Evolutionary conservation across 1,140 invertebrate species (phyloP).

Genomic region (Zaprionus camerounensis): DNA sequence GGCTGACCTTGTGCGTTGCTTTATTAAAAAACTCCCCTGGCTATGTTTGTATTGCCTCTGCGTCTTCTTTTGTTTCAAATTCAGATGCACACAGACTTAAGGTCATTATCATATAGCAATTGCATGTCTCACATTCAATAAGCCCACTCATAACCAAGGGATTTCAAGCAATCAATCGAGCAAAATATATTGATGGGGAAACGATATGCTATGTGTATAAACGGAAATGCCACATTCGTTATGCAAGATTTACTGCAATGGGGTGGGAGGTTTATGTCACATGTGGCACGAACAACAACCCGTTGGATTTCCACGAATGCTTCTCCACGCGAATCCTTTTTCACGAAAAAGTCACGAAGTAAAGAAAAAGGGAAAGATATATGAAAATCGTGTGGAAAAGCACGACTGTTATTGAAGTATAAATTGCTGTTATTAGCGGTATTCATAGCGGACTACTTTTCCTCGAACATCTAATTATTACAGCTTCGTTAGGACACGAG

Average conservation of each 20-base stretch:
- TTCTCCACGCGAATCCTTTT: neutral
- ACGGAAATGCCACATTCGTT: slow-evolving; percentile 30
- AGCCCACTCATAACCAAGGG: neutral
- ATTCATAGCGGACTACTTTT: too few species aligned
- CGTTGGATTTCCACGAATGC: neutral
- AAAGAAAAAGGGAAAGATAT: neutral
- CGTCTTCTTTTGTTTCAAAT: too few species aligned
- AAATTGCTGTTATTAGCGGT: too few species aligned
- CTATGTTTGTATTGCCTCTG: too few species aligned
- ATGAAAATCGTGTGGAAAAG: neutral
- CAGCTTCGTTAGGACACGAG: too few species aligned
- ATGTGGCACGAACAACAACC: neutral
- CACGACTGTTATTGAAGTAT: too few species aligned
- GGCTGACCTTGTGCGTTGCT: slow-evolving; percentile 47
- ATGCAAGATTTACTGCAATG: slow-evolving; percentile 1
- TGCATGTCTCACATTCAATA: too few species aligned
- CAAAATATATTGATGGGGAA: neutral
- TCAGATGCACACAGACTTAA: too few species aligned
- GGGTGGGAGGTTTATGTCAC: neutral
- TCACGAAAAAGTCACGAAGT: neutral
- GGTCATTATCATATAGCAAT: too few species aligned
- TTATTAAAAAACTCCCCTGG: slow-evolving; percentile 43
- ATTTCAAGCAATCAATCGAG: neutral
- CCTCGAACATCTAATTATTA: too few species aligned
- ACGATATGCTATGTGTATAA: slow-evolving; percentile 4